Evolutionary conservation across 1,140 invertebrate species (phyloP).

Genomic region (Lutraria rhynchaena): DNA sequence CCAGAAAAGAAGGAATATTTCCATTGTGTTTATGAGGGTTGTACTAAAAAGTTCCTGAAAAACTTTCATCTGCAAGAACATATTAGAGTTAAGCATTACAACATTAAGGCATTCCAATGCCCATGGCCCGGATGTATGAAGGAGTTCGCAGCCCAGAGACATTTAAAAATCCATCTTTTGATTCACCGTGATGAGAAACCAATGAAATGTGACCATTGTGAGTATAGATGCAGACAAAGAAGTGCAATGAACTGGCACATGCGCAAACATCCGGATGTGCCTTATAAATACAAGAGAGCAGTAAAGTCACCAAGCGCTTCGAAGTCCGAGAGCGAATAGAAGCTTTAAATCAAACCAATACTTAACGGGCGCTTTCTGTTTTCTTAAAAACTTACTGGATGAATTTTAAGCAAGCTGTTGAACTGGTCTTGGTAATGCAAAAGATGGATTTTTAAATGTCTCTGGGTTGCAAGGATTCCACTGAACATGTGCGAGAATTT

Average conservation of each 20-base stretch:
- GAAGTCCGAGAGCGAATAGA: constrained; percentile 44
- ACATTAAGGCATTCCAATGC: constrained; percentile 69
- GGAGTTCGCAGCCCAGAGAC: constrained; percentile 71
- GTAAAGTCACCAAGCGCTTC: constrained; percentile 49
- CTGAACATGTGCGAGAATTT: no score
- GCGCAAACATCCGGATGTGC: constrained; percentile 77
- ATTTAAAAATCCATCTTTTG: constrained; percentile 89
- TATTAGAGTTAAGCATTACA: constrained; percentile 68
- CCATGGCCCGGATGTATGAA: constrained; percentile 72
- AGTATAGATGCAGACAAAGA: constrained; percentile 78
- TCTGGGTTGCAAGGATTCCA: constrained; percentile 48
- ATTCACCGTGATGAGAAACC: constrained; percentile 93
- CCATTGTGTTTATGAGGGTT: constrained; percentile 68
- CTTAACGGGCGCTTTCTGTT: no score
- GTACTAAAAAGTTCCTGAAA: constrained; percentile 68
- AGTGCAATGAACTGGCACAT: constrained; percentile 79
- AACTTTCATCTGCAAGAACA: constrained; percentile 71
- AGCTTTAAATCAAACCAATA: no score
- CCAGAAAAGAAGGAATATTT: constrained; percentile 59
- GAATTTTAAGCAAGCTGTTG: no score
- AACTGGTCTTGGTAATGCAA: constrained; percentile 13
- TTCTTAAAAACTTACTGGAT: no score
- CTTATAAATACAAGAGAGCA: constrained; percentile 62
- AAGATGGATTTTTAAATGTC: constrained; percentile 60
- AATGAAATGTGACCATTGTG: constrained; percentile 88